A percentile compares a stretch with the other conserved stretches of the same genome.
phyloP scores from a whole-genome alignment of 2,797 vertebrate species.

The Enteromius viviparus region DNA sequence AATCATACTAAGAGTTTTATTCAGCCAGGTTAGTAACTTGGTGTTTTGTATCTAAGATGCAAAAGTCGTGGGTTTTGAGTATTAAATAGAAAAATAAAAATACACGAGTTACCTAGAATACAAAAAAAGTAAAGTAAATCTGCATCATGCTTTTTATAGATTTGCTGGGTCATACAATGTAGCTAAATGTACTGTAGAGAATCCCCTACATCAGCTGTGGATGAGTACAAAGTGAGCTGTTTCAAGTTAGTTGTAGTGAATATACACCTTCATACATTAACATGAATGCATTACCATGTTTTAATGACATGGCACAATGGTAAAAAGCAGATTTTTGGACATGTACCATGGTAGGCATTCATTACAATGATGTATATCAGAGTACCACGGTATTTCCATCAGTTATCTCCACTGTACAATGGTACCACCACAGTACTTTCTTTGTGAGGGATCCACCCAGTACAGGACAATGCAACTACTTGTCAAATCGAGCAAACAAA shows the following conservation, averaged over 20 bases:
- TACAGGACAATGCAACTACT: slow-evolving; percentile 10
- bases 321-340: neutral
- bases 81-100: slow-evolving; percentile 82
- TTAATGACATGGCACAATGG: neutral
- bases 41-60: slow-evolving; percentile 77
- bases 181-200: slow-evolving; percentile 47
- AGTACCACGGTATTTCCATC: neutral
- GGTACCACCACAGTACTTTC: slow-evolving; percentile 1
- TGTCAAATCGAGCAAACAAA: slow-evolving; percentile 21
- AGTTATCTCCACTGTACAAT: neutral
- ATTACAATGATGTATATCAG: neutral
- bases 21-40: slow-evolving; percentile 69
- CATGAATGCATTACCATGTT: neutral
- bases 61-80: slow-evolving; percentile 74
- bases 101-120: slow-evolving; percentile 74
- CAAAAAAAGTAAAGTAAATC: slow-evolving; percentile 68
- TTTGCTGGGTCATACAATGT: slow-evolving; percentile 66
- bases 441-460: neutral
- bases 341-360: neutral
- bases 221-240: neutral
- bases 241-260: slow-evolving; percentile 1
- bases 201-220: neutral
- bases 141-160: slow-evolving; percentile 62
- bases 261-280: neutral
- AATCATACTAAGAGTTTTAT: slow-evolving; percentile 74